Base-by-base conservation (phyloP, 2,888 invertebrate species). In the Trissolcus japonicus region DNA sequence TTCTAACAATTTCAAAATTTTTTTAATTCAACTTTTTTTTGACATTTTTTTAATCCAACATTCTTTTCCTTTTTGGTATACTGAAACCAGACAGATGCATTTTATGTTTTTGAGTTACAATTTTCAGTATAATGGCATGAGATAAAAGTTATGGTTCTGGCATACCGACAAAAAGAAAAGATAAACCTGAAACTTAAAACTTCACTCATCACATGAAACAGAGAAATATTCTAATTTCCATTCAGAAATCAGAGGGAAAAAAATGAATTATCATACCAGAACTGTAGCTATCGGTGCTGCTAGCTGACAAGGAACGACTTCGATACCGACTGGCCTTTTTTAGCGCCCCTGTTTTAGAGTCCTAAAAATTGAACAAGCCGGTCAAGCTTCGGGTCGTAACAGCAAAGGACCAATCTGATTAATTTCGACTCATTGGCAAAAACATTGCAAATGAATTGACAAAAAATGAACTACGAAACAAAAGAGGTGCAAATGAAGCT, bases 241-340 rank as follows among this genome's bases (percentile, higher is more conserved):
- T 17, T 9, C 17, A 19, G 14, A 19, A 51, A 19, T 17, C 1
- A 21, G 11, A 19, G 1, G 19, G 1, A 51, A 9, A 17, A 17
- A 51, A 51, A 17, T 19, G 19, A 19, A 17, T 17, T 6, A 53
- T 2, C 90, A 90, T 91, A 95, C 95, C 94, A 81, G 97, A 97
- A 90, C 97, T 97, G 90, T 97, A 98, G 19, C 97, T 97, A 89
- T 98, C 98, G 63, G 96, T 96, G 43, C 98, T 98, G 6, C 97
- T 97, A 3, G 97, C 97, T 11, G 98, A 98, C 21, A 97, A 91
- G 0, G 97, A 97, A 78, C 98, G 93, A 87, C 96, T 97, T 65
- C 97, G 91, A 87, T 97, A 96, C 62, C 97, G 92, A 82, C 94
- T 95, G 14, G 96, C 94, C 89, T 96, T 96, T 91, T 96, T 96